Percentiles rank a stretch among this genome's conserved stretches.
phyloP scores from a whole-genome alignment of 2,888 invertebrate species.

The Cactoblastis cactorum region DNA sequence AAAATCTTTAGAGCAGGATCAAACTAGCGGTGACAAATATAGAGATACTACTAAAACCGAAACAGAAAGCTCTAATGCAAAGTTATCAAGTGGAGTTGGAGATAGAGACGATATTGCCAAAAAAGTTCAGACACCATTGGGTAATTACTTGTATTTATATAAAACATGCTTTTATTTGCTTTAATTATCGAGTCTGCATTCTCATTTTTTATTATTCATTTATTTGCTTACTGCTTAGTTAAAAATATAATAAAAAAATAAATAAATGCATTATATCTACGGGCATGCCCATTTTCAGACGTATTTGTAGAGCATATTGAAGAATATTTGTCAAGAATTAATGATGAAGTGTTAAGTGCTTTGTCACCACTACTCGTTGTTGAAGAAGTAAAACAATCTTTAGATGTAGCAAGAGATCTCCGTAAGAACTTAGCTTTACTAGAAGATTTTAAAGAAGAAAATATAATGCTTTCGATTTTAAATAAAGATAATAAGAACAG shows the following conservation, averaged over 20 bases:
- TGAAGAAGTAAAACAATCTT: background rate
- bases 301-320: conserved; percentile 6
- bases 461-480: background rate
- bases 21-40: no score
- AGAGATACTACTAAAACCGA: no score
- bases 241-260: background rate
- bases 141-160: background rate
- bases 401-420: conserved; percentile 11
- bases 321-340: conserved; percentile 7
- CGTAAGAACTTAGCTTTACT: background rate
- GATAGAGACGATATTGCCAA: background rate
- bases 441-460: background rate
- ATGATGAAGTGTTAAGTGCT: background rate
- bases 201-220: no score
- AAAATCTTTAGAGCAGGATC: no score
- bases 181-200: no score
- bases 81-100: background rate
- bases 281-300: conserved; percentile 14
- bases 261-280: background rate
- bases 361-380: background rate
- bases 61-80: no score
- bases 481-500: background rate
- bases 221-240: background rate
- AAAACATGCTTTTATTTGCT: no score
- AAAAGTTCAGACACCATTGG: background rate